Conservation (phyloP, 2,888 invertebrate genomes). For the Lypha dubia region DNA sequence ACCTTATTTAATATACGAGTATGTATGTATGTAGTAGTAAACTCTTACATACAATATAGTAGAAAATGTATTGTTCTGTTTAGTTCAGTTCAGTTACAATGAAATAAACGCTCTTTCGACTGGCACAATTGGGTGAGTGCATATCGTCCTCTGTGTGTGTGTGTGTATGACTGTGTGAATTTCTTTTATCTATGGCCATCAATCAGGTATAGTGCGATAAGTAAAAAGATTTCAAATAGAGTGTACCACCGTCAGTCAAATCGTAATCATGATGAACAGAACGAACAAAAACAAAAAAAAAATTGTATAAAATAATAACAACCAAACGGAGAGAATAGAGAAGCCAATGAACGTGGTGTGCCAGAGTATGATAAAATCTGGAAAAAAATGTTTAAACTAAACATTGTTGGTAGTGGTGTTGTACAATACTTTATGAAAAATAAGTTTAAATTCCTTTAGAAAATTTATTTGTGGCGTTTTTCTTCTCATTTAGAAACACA, state of each 20-base stretch:
- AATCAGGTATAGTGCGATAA: slow-evolving; percentile 83
- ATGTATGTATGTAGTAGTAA: too few relatives aligned
- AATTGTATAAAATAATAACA: slow-evolving; percentile 39
- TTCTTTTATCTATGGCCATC: slow-evolving; percentile 83
- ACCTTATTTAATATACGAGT: slow-evolving; percentile 14
- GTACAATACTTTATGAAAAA: slow-evolving; percentile 23
- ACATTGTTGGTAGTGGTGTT: neutral
- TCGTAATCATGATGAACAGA: slow-evolving; percentile 69
- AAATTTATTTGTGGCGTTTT: neutral
- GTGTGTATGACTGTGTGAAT: slow-evolving; percentile 8
- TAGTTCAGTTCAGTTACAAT: slow-evolving; percentile 59
- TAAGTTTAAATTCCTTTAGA: slow-evolving; percentile 58
- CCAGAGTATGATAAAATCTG: slow-evolving; percentile 10
- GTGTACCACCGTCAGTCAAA: slow-evolving; percentile 71
- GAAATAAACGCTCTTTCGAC: slow-evolving; percentile 71
- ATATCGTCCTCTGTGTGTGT: neutral
- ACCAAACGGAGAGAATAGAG: slow-evolving; percentile 28
- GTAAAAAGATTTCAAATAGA: slow-evolving; percentile 83
- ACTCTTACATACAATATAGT: neutral
- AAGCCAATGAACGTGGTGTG: slow-evolving; percentile 59
- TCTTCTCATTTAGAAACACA: slow-evolving; percentile 37
- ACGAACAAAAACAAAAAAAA: slow-evolving; percentile 30
- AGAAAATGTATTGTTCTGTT: slow-evolving; percentile 49
- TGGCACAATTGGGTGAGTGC: slow-evolving; percentile 73
- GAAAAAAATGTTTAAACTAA: slow-evolving; percentile 27